Conservation (phyloP, 2,888 invertebrate genomes). For the Ditula angustiorana region DNA sequence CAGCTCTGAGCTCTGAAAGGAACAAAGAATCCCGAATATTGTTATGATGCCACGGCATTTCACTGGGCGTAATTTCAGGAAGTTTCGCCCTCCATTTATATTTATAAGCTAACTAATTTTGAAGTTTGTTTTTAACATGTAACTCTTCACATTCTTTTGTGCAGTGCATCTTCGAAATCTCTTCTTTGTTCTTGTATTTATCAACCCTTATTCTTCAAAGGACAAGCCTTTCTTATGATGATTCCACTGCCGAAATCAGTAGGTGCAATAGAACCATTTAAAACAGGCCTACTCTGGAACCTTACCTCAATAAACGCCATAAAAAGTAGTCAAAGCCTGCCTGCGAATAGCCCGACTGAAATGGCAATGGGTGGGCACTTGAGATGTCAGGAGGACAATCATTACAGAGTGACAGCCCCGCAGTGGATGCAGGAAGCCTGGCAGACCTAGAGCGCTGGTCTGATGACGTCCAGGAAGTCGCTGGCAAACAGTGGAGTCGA, state of each 20-base stretch:
- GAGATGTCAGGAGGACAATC: too few relatives aligned
- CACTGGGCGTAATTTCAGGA: neutral
- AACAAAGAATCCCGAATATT: constrained; percentile 16
- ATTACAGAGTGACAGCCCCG: too few relatives aligned
- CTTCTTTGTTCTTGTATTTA: neutral
- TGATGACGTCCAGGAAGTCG: too few relatives aligned
- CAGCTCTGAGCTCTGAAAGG: neutral
- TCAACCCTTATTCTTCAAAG: neutral
- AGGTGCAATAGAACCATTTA: too few relatives aligned
- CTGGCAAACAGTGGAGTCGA: too few relatives aligned
- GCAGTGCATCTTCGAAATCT: neutral
- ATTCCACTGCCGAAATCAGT: neutral
- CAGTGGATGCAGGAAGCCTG: too few relatives aligned
- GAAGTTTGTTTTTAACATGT: neutral
- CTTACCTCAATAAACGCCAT: too few relatives aligned
- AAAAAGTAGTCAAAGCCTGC: too few relatives aligned
- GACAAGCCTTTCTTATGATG: neutral
- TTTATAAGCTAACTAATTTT: constrained; percentile 10
- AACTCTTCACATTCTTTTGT: neutral
- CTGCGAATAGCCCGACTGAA: too few relatives aligned
- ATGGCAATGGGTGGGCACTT: too few relatives aligned
- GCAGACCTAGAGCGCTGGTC: too few relatives aligned
- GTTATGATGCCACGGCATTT: constrained; percentile 14
- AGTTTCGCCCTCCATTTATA: neutral
- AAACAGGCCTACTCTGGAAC: too few relatives aligned